Conservation (phyloP, 2,113 vertebrate species). For the Rutilus rutilus region DNA sequence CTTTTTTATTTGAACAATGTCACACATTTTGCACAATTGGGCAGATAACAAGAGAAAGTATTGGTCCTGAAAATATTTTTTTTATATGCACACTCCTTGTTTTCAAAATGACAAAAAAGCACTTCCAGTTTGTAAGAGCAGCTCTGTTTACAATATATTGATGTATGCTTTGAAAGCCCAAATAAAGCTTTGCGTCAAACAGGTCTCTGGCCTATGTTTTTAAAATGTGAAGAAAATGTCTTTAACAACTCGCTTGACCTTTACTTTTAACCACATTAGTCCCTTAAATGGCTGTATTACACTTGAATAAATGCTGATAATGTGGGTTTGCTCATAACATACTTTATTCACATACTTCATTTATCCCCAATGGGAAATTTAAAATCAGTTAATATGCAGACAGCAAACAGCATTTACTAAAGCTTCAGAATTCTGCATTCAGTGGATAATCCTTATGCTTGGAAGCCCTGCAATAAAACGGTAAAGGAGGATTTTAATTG, state of each 20-base stretch:
- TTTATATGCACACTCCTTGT: not conserved
- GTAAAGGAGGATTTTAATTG: not conserved
- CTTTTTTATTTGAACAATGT: not conserved
- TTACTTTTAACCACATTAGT: not conserved
- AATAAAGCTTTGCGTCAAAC: constrained; percentile 22
- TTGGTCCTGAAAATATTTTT: not conserved
- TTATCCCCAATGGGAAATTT: not conserved
- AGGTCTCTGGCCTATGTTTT: not conserved
- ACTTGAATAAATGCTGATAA: not conserved
- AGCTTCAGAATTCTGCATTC: constrained; percentile 64
- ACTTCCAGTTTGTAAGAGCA: not conserved
- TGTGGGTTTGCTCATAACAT: not conserved
- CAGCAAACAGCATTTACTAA: not conserved
- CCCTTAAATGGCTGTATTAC: not conserved
- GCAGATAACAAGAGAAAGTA: not conserved
- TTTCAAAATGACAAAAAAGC: not conserved
- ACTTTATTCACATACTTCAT: not conserved
- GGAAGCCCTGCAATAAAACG: constrained; percentile 61
- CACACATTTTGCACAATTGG: not conserved
- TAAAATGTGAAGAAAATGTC: too few species aligned
- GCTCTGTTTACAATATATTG: not conserved
- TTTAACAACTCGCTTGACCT: not conserved
- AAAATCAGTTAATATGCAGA: not conserved
- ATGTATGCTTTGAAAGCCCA: not conserved
- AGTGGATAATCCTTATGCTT: constrained; percentile 75